phyloP scores from a whole-genome alignment of 2,888 invertebrate genomes.

The Diloba caeruleocephala region DNA sequence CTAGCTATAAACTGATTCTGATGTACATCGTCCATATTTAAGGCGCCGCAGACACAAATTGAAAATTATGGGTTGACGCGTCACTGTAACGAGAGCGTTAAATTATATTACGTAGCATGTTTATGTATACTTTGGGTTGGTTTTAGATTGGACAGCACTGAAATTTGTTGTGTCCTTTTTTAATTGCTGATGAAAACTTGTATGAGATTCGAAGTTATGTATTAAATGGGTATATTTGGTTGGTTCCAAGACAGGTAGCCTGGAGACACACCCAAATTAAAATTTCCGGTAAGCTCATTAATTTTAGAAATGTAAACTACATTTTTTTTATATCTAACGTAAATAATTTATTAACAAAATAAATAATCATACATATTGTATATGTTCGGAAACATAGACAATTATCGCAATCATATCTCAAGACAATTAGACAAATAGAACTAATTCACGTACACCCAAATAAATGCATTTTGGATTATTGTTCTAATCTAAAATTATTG shows the following conservation, averaged over 20 bases:
- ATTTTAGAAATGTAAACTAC: no score
- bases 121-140: slow-evolving; percentile 51
- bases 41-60: slow-evolving; percentile 81
- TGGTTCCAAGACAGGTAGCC: background rate
- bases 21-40: slow-evolving; percentile 73
- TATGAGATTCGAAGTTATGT: slow-evolving; percentile 1
- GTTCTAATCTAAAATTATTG: no score
- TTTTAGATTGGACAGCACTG: slow-evolving; percentile 45
- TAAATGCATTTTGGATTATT: no score
- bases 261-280: background rate
- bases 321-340: no score
- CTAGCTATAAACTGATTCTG: slow-evolving; percentile 73
- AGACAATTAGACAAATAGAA: slow-evolving; percentile 3
- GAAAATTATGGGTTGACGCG: slow-evolving; percentile 82
- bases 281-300: background rate
- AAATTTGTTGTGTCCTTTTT: slow-evolving; percentile 22
- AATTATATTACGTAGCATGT: slow-evolving; percentile 65
- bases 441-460: slow-evolving; percentile 11
- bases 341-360: background rate
- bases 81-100: slow-evolving; percentile 74
- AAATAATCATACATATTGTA: background rate
- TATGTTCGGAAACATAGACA: background rate
- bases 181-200: slow-evolving; percentile 17
- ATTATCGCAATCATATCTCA: background rate
- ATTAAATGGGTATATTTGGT: background rate